Percentiles rank a stretch among this genome's conserved stretches.
Conservation (phyloP, 2,113 vertebrate species). For the Albula glossodonta region DNA sequence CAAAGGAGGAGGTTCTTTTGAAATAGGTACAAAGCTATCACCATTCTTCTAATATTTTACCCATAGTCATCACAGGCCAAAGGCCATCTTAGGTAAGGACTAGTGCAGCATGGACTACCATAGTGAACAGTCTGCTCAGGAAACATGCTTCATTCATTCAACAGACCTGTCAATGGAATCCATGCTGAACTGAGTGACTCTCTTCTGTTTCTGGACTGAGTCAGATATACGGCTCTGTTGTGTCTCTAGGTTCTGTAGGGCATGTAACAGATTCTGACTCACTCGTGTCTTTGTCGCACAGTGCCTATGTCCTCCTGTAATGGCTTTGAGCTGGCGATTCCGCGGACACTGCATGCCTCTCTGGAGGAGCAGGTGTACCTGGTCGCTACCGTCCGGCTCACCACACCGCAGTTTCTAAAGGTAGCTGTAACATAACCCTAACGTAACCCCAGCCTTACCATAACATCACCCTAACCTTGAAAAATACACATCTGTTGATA, state of each 20-base stretch:
- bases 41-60: too few relatives aligned
- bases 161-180: background rate
- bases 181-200: background rate
- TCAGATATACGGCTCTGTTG: too few relatives aligned
- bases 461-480: too few relatives aligned
- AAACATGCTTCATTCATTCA: background rate
- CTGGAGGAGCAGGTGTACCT: slow-evolving; percentile 85
- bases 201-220: too few relatives aligned
- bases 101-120: too few relatives aligned
- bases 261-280: background rate
- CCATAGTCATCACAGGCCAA: too few relatives aligned
- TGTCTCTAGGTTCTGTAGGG: background rate
- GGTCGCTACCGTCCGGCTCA: slow-evolving; percentile 83
- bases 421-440: slow-evolving; percentile 52
- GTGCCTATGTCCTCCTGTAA: slow-evolving; percentile 84
- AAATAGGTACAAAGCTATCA: too few relatives aligned
- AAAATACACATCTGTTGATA: too few relatives aligned
- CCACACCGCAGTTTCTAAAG: slow-evolving; percentile 79
- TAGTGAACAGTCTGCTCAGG: background rate
- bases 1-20: too few relatives aligned
- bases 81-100: too few relatives aligned
- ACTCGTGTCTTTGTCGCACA: slow-evolving; percentile 56
- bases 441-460: too few relatives aligned
- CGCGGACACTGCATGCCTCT: slow-evolving; percentile 76
- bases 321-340: slow-evolving; percentile 73